phyloP scores from a whole-genome alignment of 2,797 vertebrate species.

The Clarias laeviceps region DNA sequence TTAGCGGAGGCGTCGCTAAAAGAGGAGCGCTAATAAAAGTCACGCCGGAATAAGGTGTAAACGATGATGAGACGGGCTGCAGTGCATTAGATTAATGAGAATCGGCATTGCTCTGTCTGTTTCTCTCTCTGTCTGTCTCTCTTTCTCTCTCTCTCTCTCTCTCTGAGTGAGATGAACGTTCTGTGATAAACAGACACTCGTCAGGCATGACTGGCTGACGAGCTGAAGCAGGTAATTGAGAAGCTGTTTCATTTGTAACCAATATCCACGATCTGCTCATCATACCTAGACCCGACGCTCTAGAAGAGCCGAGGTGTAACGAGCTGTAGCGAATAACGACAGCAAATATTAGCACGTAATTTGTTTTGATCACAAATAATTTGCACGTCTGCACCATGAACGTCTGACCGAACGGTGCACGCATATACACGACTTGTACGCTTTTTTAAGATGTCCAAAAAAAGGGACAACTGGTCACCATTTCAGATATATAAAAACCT shows the following conservation, averaged over 20 bases:
- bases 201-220: conserved; percentile 40
- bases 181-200: conserved; percentile 46
- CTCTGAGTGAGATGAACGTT: conserved; percentile 34
- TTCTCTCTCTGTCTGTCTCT: conserved; percentile 1
- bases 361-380: conserved; percentile 43
- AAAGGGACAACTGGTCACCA: too few species aligned
- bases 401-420: background rate
- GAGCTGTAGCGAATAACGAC: conserved; percentile 40
- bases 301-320: conserved; percentile 40
- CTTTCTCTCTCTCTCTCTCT: conserved; percentile 10
- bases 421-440: background rate
- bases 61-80: conserved; percentile 87
- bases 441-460: background rate
- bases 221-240: conserved; percentile 49
- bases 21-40: conserved; percentile 85
- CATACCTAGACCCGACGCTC: conserved; percentile 27
- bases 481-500: background rate
- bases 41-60: conserved; percentile 82
- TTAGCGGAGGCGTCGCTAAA: conserved; percentile 82
- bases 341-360: conserved; percentile 33
- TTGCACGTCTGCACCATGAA: conserved; percentile 12
- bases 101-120: conserved; percentile 12
- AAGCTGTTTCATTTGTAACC: conserved; percentile 49
- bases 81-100: conserved; percentile 91
- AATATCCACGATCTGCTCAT: conserved; percentile 41